A percentile compares a stretch with the other conserved stretches of the same genome.
phyloP scores from a whole-genome alignment of 2,888 invertebrate species.

The Amiota minor region DNA sequence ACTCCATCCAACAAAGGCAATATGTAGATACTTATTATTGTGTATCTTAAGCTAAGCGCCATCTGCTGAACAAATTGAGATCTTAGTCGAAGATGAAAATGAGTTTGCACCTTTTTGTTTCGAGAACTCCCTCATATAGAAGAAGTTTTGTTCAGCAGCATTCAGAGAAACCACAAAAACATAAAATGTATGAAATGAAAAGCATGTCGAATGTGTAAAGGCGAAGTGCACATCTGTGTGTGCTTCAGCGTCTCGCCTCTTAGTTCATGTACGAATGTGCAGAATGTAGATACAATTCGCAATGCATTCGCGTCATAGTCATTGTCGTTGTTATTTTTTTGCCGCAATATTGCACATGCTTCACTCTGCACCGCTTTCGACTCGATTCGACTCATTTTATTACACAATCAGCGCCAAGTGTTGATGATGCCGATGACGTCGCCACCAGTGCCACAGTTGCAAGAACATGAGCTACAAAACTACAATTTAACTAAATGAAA shows the following conservation, averaged over 20 bases:
- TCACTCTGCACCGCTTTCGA: neutral
- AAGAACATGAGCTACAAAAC: constrained; percentile 18
- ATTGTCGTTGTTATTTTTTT: neutral
- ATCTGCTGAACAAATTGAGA: constrained; percentile 29
- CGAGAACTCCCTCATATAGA: neutral
- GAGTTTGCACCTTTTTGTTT: constrained; percentile 15
- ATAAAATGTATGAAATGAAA: constrained; percentile 63
- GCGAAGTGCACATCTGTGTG: neutral
- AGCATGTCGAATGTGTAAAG: constrained; percentile 56
- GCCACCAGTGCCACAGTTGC: constrained; percentile 3
- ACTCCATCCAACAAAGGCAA: neutral
- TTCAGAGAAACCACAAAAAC: constrained; percentile 41
- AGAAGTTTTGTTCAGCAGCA: neutral
- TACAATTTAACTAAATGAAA: constrained; percentile 29
- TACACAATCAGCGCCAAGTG: constrained; percentile 64
- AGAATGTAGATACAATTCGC: constrained; percentile 4
- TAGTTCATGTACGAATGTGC: neutral
- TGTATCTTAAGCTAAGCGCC: constrained; percentile 8
- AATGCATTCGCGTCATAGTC: neutral
- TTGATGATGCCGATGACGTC: constrained; percentile 50
- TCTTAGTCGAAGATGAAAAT: neutral
- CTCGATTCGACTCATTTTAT: constrained; percentile 45
- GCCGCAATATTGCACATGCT: neutral
- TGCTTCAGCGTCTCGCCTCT: neutral
- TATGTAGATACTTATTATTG: neutral